Evolutionary conservation across 2,888 invertebrate genomes (phyloP).

Genomic region (Eupithecia pulchellata): DNA sequence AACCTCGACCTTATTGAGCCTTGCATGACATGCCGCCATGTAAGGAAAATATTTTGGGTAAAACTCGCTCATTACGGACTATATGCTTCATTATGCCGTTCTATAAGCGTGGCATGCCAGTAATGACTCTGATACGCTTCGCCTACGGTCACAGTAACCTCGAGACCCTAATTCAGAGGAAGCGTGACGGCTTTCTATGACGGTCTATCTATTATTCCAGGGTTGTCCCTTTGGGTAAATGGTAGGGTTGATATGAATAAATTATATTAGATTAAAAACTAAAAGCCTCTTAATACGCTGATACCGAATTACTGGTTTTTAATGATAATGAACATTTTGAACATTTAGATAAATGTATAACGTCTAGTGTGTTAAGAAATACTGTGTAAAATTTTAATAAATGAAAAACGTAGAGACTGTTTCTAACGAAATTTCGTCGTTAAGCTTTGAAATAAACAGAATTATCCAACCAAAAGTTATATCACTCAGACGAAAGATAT

Average conservation of each 20-base stretch:
- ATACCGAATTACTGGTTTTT: slow-evolving; percentile 1
- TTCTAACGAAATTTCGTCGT: neutral
- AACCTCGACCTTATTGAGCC: slow-evolving; percentile 8
- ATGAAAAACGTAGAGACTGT: neutral
- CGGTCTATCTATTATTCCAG: slow-evolving; percentile 39
- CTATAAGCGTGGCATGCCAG: slow-evolving; percentile 40
- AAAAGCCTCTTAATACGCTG: slow-evolving; percentile 11
- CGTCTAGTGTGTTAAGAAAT: neutral
- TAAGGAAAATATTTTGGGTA: slow-evolving; percentile 29
- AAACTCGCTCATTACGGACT: slow-evolving; percentile 25
- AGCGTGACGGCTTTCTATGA: slow-evolving; percentile 35
- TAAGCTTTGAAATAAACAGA: slow-evolving; percentile 20
- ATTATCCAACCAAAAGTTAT: slow-evolving; percentile 30
- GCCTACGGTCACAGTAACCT: slow-evolving; percentile 39
- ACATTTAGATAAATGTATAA: neutral
- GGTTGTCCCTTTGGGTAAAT: slow-evolving; percentile 28
- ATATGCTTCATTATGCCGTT: slow-evolving; percentile 36
- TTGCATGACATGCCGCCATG: slow-evolving; percentile 21
- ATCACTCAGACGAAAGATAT: slow-evolving; percentile 35
- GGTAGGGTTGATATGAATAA: slow-evolving; percentile 30
- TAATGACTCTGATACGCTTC: slow-evolving; percentile 39
- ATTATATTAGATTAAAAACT: slow-evolving; percentile 27
- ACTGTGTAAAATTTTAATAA: neutral
- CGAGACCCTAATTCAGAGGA: slow-evolving; percentile 35
- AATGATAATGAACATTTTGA: slow-evolving; percentile 6